Conservation (phyloP, 2,888 invertebrate genomes). For the Fabriciana adippe region DNA sequence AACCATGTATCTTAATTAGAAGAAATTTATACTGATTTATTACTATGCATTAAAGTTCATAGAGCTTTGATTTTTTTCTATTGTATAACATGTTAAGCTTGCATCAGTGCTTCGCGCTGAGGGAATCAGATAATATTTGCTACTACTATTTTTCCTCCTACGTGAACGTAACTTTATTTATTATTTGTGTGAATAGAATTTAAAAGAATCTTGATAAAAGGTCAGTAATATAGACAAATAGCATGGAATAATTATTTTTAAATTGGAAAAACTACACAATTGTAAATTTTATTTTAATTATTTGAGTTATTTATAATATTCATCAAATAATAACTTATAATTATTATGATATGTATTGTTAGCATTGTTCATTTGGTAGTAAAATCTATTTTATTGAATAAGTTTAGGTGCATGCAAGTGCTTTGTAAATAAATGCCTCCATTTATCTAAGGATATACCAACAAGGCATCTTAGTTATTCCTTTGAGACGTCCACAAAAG, state of each 20-base stretch:
- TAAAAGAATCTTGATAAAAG: not conserved
- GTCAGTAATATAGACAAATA: no score
- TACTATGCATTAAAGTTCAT: not conserved
- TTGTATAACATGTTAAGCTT: constrained; percentile 5
- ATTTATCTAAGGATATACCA: constrained; percentile 19
- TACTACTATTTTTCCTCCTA: constrained; percentile 15
- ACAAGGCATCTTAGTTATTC: constrained; percentile 37
- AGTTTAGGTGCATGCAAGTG: no score
- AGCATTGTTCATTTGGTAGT: no score
- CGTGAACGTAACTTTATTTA: not conserved
- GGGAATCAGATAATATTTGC: constrained; percentile 21
- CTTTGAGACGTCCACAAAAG: constrained; percentile 40
- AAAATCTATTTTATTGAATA: no score
- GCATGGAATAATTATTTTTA: no score
- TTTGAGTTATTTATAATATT: no score
- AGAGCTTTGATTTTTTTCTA: not conserved
- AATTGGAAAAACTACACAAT: no score
- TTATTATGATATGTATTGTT: no score
- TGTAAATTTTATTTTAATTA: no score
- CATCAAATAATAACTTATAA: no score
- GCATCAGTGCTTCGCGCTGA: constrained; percentile 8
- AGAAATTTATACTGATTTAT: constrained; percentile 7
- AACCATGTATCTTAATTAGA: not conserved
- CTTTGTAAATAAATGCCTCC: constrained; percentile 7
- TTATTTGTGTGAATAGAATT: constrained; percentile 2